Conservation (phyloP, 2,888 invertebrate species). For the Steinernema carpocapsae region DNA sequence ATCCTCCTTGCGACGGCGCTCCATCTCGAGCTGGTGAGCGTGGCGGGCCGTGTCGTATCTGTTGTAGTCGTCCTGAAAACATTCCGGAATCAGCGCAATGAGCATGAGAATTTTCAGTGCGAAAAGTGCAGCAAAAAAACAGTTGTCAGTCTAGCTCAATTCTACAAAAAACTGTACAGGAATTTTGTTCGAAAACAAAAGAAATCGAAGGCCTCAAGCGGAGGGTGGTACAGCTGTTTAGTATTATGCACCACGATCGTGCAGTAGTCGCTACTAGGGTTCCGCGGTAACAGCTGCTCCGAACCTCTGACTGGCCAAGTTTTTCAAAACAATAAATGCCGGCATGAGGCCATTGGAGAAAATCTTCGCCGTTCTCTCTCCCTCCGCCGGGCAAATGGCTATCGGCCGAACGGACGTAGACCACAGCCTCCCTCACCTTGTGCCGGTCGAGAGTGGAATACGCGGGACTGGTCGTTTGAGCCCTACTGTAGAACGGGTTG, state of each 20-base stretch:
- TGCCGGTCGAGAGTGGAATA: slow-evolving; percentile 59
- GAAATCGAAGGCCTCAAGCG: not conserved
- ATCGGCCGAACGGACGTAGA: not conserved
- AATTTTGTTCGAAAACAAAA: not conserved
- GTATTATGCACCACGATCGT: slow-evolving; percentile 31
- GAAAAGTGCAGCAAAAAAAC: not conserved
- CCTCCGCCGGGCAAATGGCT: not conserved
- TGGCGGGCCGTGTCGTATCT: slow-evolving; percentile 64
- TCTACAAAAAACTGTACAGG: slow-evolving; percentile 6
- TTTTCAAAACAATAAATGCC: slow-evolving; percentile 34
- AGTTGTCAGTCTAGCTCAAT: not conserved
- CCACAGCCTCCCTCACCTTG: slow-evolving; percentile 42
- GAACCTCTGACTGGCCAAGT: slow-evolving; percentile 11
- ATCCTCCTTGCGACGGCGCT: slow-evolving; percentile 47
- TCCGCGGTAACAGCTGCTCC: slow-evolving; percentile 27
- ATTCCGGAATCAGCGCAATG: too few relatives aligned
- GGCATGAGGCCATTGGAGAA: not conserved
- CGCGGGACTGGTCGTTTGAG: slow-evolving; percentile 54
- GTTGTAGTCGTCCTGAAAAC: slow-evolving; percentile 64
- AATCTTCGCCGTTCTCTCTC: not conserved
- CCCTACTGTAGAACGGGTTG: slow-evolving; percentile 39
- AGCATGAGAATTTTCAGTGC: too few relatives aligned
- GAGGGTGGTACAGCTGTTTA: slow-evolving; percentile 23
- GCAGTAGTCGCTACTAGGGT: slow-evolving; percentile 8
- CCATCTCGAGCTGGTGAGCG: slow-evolving; percentile 28